Evolutionary conservation across 2,113 vertebrate genomes (phyloP), one percentile per base, ranked within the genome.

Genomic region (Baryphthengus martii): DNA sequence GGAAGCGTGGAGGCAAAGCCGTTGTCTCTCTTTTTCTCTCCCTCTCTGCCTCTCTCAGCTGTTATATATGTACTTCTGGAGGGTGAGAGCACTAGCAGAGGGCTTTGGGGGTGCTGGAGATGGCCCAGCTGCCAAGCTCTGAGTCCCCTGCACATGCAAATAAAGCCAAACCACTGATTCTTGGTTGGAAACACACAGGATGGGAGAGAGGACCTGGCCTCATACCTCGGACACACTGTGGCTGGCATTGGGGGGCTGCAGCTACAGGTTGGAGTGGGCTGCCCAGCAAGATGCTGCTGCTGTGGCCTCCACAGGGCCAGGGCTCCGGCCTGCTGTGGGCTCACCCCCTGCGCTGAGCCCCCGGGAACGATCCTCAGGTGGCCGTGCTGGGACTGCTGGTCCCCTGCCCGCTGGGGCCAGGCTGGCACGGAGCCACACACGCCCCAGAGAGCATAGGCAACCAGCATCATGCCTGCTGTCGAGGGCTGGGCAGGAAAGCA

Each of bases 1-100:
- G 59, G 95, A 88, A 91, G 91, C 90, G 4, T 4, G 18, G 89
- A 96, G 95, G 91, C 93, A 96, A 91, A 96, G 93, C 96, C 13
- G 33, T 93, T 35, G 9, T 92, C 74, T 96, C 82, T 88, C 89
- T 68, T 81, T 92, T 92, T 83, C 94, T 94, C 44, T 94, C 85
- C 79, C 35, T 58, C 80, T 94, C 87, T 94, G 89, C 67, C 68
- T 94, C 89, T 95, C 61, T 74, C 0, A 8, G 76, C 86, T 93
- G 95, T 95, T 95, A 84, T 61, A 55, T 19, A 59, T 61, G 88
- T 88, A 90, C 90, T 83, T 88, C 94, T 76, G 80, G 78, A 94
- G 35, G 19, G 81, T 50, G 73, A 83, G 42, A 84, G 45, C 42
- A 47, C 7, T 40, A 81, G 52, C 79, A 83, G 52, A 37, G 31